Evolutionary conservation across 2,113 vertebrate genomes (phyloP).

Genomic region (Calypte anna): DNA sequence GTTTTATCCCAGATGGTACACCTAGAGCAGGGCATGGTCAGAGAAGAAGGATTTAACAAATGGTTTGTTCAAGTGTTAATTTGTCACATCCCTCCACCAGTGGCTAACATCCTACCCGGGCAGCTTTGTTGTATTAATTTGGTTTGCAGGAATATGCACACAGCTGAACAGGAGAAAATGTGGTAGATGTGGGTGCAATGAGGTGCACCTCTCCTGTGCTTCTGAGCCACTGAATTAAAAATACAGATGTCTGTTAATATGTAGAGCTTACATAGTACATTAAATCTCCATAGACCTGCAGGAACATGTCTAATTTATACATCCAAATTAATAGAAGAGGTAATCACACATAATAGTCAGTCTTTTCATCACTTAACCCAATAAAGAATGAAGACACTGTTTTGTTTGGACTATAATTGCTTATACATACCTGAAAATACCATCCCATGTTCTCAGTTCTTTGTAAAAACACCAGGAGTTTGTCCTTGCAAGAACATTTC

Average conservation of each 20-base stretch:
- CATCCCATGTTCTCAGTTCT: not conserved
- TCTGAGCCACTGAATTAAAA: not conserved
- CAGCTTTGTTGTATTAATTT: not conserved
- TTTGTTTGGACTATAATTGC: constrained; percentile 32
- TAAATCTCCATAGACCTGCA: not conserved
- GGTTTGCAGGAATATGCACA: not conserved
- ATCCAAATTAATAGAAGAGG: constrained; percentile 13
- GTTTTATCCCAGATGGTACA: not conserved
- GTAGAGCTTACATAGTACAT: not conserved
- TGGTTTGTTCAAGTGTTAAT: not conserved
- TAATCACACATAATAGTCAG: constrained; percentile 25
- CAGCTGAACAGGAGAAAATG: not conserved
- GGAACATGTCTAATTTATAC: constrained; percentile 6
- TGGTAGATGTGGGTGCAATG: not conserved
- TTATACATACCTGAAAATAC: constrained; percentile 10
- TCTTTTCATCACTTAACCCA: constrained; percentile 45
- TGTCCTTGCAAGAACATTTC: not conserved
- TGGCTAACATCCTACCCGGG: not conserved
- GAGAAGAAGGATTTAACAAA: not conserved
- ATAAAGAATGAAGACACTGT: not conserved
- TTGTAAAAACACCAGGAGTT: not conserved
- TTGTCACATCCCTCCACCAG: not conserved
- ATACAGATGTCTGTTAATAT: not conserved
- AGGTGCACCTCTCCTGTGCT: not conserved
- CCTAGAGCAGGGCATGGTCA: not conserved